Evolutionary conservation across 2,888 invertebrate species (phyloP).

Genomic region (Nymphalis urticae): DNA sequence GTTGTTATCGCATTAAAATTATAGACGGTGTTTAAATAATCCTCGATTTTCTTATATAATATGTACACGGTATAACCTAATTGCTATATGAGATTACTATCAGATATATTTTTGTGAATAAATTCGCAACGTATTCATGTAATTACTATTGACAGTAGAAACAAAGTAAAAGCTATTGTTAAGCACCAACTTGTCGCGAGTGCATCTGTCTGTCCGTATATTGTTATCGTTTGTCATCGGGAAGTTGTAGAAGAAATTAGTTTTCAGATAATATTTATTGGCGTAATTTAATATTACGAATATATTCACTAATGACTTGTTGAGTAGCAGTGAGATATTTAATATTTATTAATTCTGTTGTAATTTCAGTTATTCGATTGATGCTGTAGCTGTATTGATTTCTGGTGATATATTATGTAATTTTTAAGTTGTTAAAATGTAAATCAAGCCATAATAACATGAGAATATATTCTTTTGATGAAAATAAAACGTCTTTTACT

Average conservation of each 20-base stretch:
- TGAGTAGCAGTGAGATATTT: conserved; percentile 77
- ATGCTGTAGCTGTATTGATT: conserved; percentile 74
- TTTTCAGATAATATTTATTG: conserved; percentile 61
- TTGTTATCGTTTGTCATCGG: conserved; percentile 67
- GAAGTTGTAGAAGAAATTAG: conserved; percentile 57
- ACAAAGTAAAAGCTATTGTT: conserved; percentile 14
- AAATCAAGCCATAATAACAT: conserved; percentile 82
- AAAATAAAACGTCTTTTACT: conserved; percentile 56
- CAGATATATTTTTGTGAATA: conserved; percentile 35
- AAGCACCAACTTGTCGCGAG: conserved; percentile 31
- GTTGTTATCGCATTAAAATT: conserved; percentile 16
- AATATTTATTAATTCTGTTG: conserved; percentile 77
- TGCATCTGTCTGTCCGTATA: conserved; percentile 44
- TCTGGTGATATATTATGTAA: conserved; percentile 79
- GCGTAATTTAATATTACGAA: conserved; percentile 80
- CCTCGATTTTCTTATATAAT: conserved; percentile 18
- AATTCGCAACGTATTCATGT: conserved; percentile 21
- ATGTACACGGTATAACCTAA: conserved; percentile 20
- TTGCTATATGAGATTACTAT: conserved; percentile 32
- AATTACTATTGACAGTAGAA: conserved; percentile 6
- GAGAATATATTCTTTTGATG: conserved; percentile 81
- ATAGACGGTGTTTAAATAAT: conserved; percentile 21
- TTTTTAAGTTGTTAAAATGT: conserved; percentile 81
- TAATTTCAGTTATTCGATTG: conserved; percentile 67
- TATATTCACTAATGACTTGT: conserved; percentile 75